Conservation (phyloP, 2,113 vertebrate genomes). For the Channa argus region DNA sequence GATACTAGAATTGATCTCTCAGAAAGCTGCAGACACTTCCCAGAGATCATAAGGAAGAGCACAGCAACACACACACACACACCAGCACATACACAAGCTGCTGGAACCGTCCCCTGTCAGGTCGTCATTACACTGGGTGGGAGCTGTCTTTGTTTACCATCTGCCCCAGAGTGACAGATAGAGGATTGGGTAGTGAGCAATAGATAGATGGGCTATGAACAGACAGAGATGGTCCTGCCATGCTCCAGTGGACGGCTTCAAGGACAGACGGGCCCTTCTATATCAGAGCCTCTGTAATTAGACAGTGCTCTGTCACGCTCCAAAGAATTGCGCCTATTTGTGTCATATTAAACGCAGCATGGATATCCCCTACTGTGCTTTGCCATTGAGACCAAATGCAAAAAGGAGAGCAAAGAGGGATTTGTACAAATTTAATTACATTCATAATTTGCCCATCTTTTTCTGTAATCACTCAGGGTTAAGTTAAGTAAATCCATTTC, state of each 20-base stretch:
- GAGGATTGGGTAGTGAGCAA: constrained; percentile 63
- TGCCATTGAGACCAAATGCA: constrained; percentile 59
- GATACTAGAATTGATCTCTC: constrained; percentile 44
- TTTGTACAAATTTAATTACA: constrained; percentile 75
- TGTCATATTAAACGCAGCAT: constrained; percentile 63
- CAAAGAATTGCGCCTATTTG: constrained; percentile 62
- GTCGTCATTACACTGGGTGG: constrained; percentile 57
- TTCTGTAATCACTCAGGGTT: constrained; percentile 69
- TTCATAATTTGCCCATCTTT: constrained; percentile 74
- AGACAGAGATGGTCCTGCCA: constrained; percentile 58
- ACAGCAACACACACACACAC: not conserved
- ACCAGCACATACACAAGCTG: constrained; percentile 16
- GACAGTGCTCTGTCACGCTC: constrained; percentile 66
- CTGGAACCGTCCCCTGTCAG: constrained; percentile 50
- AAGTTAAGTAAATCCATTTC: constrained; percentile 65
- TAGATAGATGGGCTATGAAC: constrained; percentile 60
- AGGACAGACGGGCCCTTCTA: constrained; percentile 69
- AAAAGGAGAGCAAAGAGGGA: constrained; percentile 58
- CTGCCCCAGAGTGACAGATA: constrained; percentile 64
- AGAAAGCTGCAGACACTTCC: constrained; percentile 45
- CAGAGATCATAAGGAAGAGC: constrained; percentile 26
- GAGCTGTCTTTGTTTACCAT: constrained; percentile 69
- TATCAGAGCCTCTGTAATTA: constrained; percentile 74
- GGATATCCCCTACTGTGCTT: constrained; percentile 51
- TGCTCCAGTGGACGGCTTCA: constrained; percentile 69